Percentiles rank a stretch among this genome's conserved stretches.
Conservation (phyloP, 2,888 invertebrate genomes). For the Tipula helvola region DNA sequence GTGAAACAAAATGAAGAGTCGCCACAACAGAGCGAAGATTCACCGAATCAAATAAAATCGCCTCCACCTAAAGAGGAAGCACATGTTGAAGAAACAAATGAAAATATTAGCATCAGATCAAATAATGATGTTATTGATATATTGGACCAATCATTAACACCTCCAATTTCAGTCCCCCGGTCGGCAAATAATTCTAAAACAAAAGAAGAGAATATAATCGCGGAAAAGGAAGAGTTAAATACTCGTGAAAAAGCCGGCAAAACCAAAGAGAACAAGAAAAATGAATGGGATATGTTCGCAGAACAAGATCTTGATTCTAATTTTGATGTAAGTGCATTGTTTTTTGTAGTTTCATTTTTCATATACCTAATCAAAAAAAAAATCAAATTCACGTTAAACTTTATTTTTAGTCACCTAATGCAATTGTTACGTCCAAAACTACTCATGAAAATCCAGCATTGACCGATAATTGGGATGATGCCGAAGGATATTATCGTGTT, state of each 20-base stretch:
- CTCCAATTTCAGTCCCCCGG: constrained; percentile 27
- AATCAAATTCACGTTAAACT: constrained; percentile 6
- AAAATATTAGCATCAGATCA: neutral
- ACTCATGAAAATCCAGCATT: constrained; percentile 77
- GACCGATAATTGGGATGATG: constrained; percentile 99
- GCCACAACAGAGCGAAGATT: neutral
- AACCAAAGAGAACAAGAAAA: constrained; percentile 37
- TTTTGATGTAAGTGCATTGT: constrained; percentile 43
- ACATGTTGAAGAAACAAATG: neutral
- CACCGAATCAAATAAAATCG: neutral
- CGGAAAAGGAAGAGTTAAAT: constrained; percentile 18
- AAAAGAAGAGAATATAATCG: constrained; percentile 12
- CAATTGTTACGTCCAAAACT: constrained; percentile 37
- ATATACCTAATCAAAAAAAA: neutral
- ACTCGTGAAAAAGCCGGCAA: constrained; percentile 18
- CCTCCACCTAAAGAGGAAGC: neutral
- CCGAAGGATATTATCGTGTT: constrained; percentile 97
- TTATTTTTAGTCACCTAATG: constrained; percentile 48
- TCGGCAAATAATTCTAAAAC: constrained; percentile 13
- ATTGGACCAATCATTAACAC: constrained; percentile 31
- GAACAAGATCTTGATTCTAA: constrained; percentile 71
- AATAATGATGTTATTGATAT: neutral
- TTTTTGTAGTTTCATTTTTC: neutral
- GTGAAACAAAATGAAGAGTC: neutral
- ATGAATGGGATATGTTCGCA: constrained; percentile 86